Evolutionary conservation across 1,140 invertebrate genomes (phyloP).

Genomic region (Streblospio benedicti): DNA sequence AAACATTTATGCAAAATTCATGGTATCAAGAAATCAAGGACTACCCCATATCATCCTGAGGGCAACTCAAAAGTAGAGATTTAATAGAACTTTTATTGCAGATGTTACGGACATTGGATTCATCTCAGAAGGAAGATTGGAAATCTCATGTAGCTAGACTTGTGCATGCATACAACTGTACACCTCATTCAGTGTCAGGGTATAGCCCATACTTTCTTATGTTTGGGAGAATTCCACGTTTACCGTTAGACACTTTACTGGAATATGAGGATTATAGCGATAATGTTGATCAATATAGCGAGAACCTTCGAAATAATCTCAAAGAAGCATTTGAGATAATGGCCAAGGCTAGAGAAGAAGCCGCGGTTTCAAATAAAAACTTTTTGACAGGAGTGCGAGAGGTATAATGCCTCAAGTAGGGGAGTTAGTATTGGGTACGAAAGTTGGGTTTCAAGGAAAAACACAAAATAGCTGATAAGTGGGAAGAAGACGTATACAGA

Average conservation of each 20-base stretch:
- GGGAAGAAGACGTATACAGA: too few species aligned
- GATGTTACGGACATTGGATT: slow-evolving; percentile 16
- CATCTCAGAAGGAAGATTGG: slow-evolving; percentile 18
- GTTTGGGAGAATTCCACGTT: not conserved
- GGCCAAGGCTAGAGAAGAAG: too few species aligned
- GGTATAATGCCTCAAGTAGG: too few species aligned
- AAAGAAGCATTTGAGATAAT: too few species aligned
- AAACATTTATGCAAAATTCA: not conserved
- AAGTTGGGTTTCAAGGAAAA: too few species aligned
- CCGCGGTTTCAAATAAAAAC: too few species aligned
- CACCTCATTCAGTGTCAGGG: not conserved
- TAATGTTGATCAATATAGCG: too few species aligned
- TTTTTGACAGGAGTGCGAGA: too few species aligned
- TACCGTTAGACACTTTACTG: not conserved
- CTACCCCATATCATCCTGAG: not conserved
- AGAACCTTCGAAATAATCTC: too few species aligned
- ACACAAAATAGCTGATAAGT: too few species aligned
- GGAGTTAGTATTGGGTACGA: too few species aligned
- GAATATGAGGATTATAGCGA: not conserved
- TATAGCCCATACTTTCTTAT: not conserved
- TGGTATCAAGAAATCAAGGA: slow-evolving; percentile 1
- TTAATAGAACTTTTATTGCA: slow-evolving; percentile 13
- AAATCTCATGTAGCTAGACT: slow-evolving; percentile 9
- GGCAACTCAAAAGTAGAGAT: slow-evolving; percentile 13
- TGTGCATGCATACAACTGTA: slow-evolving; percentile 18